Evolutionary conservation across 2,888 invertebrate species (phyloP).

Genomic region (Piscicola geometra): DNA sequence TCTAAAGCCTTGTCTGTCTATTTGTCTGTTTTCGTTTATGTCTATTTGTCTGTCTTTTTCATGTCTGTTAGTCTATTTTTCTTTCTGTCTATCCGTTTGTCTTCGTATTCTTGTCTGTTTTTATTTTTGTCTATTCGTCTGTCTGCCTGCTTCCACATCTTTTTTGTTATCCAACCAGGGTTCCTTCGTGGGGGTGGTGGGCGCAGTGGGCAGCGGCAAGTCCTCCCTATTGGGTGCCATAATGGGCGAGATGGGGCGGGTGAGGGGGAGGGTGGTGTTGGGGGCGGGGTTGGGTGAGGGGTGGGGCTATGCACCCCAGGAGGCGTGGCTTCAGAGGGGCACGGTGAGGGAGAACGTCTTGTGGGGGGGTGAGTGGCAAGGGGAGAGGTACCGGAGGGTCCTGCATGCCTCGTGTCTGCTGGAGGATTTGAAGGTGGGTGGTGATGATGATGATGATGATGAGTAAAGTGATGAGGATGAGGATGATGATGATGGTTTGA

Average conservation of each 20-base stretch:
- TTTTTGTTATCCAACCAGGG: constrained; percentile 45
- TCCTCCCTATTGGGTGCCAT: constrained; percentile 77
- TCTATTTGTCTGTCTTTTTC: too few species aligned
- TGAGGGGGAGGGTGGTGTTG: constrained; percentile 48
- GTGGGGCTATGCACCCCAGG: constrained; percentile 68
- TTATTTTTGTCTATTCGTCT: too few species aligned
- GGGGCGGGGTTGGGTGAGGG: constrained; percentile 59
- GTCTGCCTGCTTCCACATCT: too few species aligned
- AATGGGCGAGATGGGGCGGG: constrained; percentile 74
- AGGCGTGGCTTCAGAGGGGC: constrained; percentile 85
- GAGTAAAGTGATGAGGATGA: neutral
- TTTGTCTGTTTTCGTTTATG: too few species aligned
- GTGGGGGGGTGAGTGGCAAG: constrained; percentile 74
- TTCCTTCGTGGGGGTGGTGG: constrained; percentile 71
- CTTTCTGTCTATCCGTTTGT: too few species aligned
- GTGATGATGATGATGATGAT: neutral
- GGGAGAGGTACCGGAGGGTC: constrained; percentile 71
- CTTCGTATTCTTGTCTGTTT: too few species aligned
- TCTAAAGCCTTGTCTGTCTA: too few species aligned
- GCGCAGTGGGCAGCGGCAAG: constrained; percentile 86
- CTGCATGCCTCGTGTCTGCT: constrained; percentile 78
- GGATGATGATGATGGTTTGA: neutral
- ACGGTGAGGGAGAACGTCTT: constrained; percentile 75
- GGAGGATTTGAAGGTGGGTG: constrained; percentile 62
- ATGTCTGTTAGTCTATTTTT: too few species aligned